phyloP scores from a whole-genome alignment of 2,113 vertebrate species.

The Procapra przewalskii region DNA sequence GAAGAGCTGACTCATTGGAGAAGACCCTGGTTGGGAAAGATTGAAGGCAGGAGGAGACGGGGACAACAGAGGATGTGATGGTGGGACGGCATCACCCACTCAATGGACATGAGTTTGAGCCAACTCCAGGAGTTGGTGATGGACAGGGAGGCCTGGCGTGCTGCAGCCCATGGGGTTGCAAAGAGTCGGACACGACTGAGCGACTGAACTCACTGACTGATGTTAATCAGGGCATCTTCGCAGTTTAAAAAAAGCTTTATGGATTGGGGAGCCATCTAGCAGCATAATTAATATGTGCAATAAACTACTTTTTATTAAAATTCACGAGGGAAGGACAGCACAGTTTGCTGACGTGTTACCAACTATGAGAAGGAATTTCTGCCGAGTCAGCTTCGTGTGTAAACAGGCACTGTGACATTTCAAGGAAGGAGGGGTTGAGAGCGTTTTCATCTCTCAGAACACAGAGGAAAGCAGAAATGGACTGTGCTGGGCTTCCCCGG shows the following conservation, averaged over 20 bases:
- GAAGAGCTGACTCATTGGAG: not conserved
- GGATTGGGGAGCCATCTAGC: too few relatives aligned
- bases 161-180: accelerated
- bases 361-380: not conserved
- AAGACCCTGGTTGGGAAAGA: not conserved
- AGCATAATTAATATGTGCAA: too few relatives aligned
- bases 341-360: not conserved
- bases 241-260: not conserved
- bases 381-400: not conserved
- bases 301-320: not conserved
- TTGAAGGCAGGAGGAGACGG: not conserved
- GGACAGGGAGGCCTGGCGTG: not conserved
- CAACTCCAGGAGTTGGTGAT: not conserved
- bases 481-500: not conserved
- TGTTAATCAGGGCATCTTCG: not conserved
- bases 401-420: not conserved
- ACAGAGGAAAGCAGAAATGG: not conserved
- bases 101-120: not conserved
- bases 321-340: not conserved
- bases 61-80: not conserved
- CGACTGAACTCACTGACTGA: accelerated
- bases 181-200: accelerated
- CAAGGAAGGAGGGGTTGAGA: not conserved
- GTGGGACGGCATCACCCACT: not conserved
- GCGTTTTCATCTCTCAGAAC: too few relatives aligned